These are phyloP conservation scores for Colletes gigas DNA, from an alignment of 1,140 invertebrate species.

Conservation along the genomic window DNA sequence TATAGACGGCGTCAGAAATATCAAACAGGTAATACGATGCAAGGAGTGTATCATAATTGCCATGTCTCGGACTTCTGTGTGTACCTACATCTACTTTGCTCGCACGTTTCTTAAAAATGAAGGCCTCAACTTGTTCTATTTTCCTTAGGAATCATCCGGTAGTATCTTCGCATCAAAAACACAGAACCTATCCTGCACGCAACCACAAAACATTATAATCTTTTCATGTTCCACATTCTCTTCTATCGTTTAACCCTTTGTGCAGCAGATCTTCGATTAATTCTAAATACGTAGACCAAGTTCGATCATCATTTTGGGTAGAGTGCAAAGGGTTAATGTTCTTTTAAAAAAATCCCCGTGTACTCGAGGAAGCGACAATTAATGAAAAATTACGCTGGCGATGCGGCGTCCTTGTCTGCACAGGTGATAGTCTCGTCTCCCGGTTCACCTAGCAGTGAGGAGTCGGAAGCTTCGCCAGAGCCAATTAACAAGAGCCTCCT, in stretches of 20 bases:
- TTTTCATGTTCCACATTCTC: background rate
- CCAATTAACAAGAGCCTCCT: conserved; percentile 84
- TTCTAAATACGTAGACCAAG: background rate
- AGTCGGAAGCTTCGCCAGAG: conserved; percentile 85
- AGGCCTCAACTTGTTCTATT: background rate
- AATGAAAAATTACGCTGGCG: conserved; percentile 46
- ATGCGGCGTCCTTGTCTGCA: conserved; percentile 50
- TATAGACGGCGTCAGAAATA: background rate
- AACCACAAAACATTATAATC: background rate
- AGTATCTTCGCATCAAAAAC: background rate
- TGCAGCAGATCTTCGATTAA: background rate
- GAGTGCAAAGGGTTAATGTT: background rate
- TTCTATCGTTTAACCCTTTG: background rate
- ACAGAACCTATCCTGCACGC: background rate
- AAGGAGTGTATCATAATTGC: background rate
- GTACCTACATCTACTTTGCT: background rate
- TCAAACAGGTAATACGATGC: too few relatives aligned
- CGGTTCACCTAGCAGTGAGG: conserved; percentile 86
- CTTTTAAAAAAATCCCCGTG: background rate
- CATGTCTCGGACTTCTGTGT: background rate
- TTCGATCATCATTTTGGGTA: background rate
- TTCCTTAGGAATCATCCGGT: background rate
- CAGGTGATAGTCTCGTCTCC: conserved; percentile 88
- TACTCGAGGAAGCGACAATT: background rate
- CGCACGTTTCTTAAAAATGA: background rate